Evolutionary conservation across 2,888 invertebrate genomes (phyloP).

Genomic region (Orthonevra nobilis): DNA sequence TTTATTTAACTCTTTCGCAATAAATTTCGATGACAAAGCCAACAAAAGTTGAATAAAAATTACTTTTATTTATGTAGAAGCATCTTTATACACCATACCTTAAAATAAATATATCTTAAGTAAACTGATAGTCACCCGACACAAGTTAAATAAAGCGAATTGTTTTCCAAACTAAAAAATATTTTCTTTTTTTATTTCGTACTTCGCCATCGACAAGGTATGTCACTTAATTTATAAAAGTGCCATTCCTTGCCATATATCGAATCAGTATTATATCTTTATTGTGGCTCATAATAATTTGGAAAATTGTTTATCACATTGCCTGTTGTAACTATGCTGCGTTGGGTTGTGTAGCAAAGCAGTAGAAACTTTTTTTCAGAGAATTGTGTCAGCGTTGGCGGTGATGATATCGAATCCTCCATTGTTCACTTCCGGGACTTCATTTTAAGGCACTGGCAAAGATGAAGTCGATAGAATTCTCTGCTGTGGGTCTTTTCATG

Average conservation of each 20-base stretch:
- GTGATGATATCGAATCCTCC: conserved; percentile 55
- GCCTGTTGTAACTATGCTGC: not conserved
- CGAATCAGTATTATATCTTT: conserved; percentile 6
- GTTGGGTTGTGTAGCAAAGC: conserved; percentile 1
- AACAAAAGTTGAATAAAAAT: too few species aligned
- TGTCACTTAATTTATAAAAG: not conserved
- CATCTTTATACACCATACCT: too few species aligned
- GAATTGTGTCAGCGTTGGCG: conserved; percentile 42
- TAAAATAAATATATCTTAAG: too few species aligned
- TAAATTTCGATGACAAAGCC: too few species aligned
- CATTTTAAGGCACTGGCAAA: conserved; percentile 49
- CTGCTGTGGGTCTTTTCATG: too few species aligned
- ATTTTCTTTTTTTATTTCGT: not conserved
- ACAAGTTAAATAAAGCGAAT: not conserved
- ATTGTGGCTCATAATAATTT: conserved; percentile 17
- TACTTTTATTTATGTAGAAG: too few species aligned
- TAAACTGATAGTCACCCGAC: too few species aligned
- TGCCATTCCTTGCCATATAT: not conserved
- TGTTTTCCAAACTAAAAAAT: not conserved
- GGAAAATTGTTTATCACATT: conserved; percentile 50
- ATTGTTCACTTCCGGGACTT: conserved; percentile 64
- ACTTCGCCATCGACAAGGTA: not conserved
- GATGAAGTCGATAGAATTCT: too few species aligned
- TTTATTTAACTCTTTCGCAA: too few species aligned
- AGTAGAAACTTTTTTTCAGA: conserved; percentile 12